Evolutionary conservation across 92 coral and sea anemone species (phyloP).

Genomic region (Paragorgia papillata): DNA sequence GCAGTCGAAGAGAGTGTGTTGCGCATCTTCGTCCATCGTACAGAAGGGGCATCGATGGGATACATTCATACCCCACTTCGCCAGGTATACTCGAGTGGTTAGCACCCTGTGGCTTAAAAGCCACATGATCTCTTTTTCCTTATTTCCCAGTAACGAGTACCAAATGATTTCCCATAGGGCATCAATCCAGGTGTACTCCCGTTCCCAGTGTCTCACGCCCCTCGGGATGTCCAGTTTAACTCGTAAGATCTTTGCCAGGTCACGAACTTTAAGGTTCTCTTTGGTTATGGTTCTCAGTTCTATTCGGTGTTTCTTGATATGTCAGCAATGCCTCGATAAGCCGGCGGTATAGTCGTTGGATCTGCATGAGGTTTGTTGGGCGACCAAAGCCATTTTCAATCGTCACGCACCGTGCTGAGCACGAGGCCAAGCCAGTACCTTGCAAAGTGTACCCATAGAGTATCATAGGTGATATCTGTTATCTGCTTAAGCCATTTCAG

Average conservation of each 20-base stretch:
- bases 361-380: too few species aligned
- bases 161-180: too few species aligned
- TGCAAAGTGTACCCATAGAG: slow-evolving; percentile 20
- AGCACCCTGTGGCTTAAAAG: slow-evolving; percentile 36
- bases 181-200: neutral
- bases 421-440: slow-evolving; percentile 33
- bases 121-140: slow-evolving; percentile 11
- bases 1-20: slow-evolving; percentile 36
- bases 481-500: too few species aligned
- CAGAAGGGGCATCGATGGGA: slow-evolving; percentile 24
- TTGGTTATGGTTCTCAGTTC: neutral
- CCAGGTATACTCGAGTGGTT: slow-evolving; percentile 13
- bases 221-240: neutral
- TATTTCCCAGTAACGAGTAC: too few species aligned
- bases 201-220: neutral
- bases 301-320: too few species aligned
- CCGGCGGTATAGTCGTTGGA: slow-evolving; percentile 7
- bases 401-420: neutral
- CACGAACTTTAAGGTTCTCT: neutral
- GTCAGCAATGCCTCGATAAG: neutral
- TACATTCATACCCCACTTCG: slow-evolving; percentile 26
- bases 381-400: too few species aligned
- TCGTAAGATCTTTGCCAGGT: neutral
- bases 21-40: slow-evolving; percentile 15
- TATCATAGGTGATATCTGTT: too few species aligned